Evolutionary conservation across 2,888 invertebrate genomes (phyloP).

Genomic region (Microctonus brassicae): DNA sequence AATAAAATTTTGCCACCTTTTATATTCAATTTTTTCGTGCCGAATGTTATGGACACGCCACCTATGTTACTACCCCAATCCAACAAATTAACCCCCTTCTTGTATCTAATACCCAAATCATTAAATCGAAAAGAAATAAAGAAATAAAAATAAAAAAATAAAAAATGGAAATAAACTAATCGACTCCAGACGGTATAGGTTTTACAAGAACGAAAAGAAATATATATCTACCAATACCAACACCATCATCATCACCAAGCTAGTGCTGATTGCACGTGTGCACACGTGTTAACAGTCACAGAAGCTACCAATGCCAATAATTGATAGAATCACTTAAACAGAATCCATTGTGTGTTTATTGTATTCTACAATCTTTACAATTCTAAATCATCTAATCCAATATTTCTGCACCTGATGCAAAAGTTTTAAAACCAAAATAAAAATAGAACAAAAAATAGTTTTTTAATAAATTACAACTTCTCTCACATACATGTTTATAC

Average conservation of each 20-base stretch:
- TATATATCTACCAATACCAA: no score
- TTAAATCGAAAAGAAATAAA: no score
- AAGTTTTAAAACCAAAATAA: background rate
- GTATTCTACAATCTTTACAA: conserved; percentile 42
- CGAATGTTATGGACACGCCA: background rate
- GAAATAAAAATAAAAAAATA: background rate
- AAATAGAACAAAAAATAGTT: no score
- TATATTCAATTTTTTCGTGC: background rate
- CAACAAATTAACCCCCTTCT: background rate
- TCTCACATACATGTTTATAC: background rate
- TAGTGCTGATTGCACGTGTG: background rate
- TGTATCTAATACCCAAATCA: background rate
- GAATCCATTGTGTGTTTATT: background rate
- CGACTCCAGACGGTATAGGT: conserved; percentile 16
- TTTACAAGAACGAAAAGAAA: background rate
- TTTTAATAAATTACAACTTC: no score
- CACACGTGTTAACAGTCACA: conserved; percentile 7
- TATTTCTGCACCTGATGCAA: conserved; percentile 39
- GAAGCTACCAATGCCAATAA: conserved; percentile 4
- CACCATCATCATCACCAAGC: background rate
- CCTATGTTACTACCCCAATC: background rate
- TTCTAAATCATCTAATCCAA: conserved; percentile 48
- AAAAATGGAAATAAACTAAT: background rate
- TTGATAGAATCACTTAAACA: conserved; percentile 3
- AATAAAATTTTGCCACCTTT: background rate